Evolutionary conservation across 1,140 invertebrate genomes (phyloP), one percentile per base, ranked within the genome.

Genomic region (Octopus sinensis): DNA sequence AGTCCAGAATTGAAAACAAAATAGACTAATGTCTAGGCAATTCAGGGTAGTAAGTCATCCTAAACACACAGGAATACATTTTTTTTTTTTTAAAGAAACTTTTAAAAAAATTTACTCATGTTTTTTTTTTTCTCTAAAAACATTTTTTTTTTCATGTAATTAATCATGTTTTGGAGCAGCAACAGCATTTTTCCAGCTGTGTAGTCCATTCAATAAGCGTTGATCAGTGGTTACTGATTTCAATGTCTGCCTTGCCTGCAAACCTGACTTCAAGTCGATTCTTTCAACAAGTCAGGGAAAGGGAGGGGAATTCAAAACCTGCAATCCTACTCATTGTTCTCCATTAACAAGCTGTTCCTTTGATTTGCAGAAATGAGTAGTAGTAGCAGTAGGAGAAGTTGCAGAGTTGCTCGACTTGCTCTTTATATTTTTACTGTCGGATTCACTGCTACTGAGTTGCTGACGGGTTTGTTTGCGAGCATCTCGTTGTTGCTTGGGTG

Each of bases 341-440:
- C 88, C 88, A 81, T 89, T 89, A 10, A 89, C 86, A 81, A 89
- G 84, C 53, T 86, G 83, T 68, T 88, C 86, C 78, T 86, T 85
- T 43, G 80, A 23, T 77, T 83, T 83, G 6, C 17, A 73, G 68
- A 13, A 6, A 12, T 13, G 30, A 73, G 56, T 12, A 12, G 56
- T 17, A 62, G 68, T n/a, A 17, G 17, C 30, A 73, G 30, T 23
- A 73, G 68, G 17, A 62, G 81, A 68, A 71, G 81, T 78, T 79
- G 79, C 83, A 68, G 75, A 78, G 12, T 80, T 82, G 75, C 84
- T 86, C 23, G 79, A 82, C 80, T 85, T 87, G 51, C 17, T 82
- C 83, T 86, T 86, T 23, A 80, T 81, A 51, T 54, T 79, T 80
- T 88, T 88, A 7, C 81, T 86, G 81, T 89, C 88, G 4, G 87